phyloP scores from a whole-genome alignment of 2,113 vertebrate genomes.

The Oenanthe melanoleuca region DNA sequence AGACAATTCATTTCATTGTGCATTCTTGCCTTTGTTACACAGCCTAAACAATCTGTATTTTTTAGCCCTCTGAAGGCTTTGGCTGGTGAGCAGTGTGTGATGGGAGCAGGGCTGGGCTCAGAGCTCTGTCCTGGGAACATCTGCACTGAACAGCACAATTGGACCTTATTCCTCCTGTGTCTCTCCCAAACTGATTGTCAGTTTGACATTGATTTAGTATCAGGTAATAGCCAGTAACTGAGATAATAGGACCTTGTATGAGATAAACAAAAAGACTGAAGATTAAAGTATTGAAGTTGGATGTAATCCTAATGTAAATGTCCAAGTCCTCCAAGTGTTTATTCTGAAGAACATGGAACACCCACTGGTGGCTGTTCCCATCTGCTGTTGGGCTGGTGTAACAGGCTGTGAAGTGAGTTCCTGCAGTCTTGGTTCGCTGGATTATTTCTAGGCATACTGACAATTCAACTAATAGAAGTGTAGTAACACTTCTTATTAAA shows the following conservation, averaged over 20 bases:
- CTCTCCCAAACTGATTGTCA: not conserved
- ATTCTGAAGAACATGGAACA: not conserved
- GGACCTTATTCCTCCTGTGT: not conserved
- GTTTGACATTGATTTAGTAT: not conserved
- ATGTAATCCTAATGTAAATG: not conserved
- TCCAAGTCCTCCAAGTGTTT: not conserved
- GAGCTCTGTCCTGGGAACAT: not conserved
- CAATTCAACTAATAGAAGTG: not conserved
- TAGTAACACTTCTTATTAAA: not conserved
- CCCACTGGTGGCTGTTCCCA: not conserved
- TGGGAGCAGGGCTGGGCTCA: not conserved
- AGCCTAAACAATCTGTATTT: not conserved
- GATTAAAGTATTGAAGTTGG: not conserved
- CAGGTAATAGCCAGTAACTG: not conserved
- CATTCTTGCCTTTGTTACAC: slow-evolving; percentile 15
- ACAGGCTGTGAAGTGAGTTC: not conserved
- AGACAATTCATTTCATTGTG: slow-evolving; percentile 19
- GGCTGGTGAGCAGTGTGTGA: not conserved
- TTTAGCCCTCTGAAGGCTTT: not conserved
- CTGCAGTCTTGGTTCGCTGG: not conserved
- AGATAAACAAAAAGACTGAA: not conserved
- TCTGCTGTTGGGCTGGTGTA: not conserved
- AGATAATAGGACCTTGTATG: not conserved
- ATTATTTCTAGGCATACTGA: not conserved
- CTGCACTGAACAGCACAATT: not conserved